These are phyloP conservation scores for Aix galericulata DNA, from an alignment of 2,113 vertebrate genomes.

Conservation along the genomic window DNA sequence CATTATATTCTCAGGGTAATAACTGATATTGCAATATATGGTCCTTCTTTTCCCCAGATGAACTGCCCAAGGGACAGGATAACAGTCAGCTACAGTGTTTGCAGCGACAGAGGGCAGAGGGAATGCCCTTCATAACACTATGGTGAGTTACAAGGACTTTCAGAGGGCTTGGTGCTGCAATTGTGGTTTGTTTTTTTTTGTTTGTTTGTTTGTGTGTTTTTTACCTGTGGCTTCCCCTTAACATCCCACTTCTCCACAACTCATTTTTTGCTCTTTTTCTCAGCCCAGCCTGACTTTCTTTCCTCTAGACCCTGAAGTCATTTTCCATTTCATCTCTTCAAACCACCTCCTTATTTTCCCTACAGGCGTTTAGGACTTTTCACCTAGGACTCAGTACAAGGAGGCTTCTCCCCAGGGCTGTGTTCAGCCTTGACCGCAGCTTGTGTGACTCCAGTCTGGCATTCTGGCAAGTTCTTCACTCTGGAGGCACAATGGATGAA, in stretches of 20 bases:
- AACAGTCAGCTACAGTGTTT: background rate
- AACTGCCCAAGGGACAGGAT: background rate
- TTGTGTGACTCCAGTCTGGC: background rate
- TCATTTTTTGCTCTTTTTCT: background rate
- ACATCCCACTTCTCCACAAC: fast-evolving
- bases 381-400: background rate
- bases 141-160: background rate
- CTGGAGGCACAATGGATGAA: background rate
- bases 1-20: background rate
- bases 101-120: fast-evolving
- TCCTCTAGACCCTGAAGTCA: background rate
- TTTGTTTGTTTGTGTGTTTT: background rate
- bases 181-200: background rate
- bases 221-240: background rate
- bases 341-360: background rate
- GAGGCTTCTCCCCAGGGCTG: background rate
- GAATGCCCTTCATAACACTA: background rate
- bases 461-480: background rate
- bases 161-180: background rate
- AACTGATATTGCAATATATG: background rate
- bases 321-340: background rate
- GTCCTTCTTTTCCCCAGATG: background rate
- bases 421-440: background rate
- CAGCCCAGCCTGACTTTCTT: background rate
- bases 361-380: background rate